phyloP scores from a whole-genome alignment of 2,113 vertebrate species.

The Lynx canadensis region DNA sequence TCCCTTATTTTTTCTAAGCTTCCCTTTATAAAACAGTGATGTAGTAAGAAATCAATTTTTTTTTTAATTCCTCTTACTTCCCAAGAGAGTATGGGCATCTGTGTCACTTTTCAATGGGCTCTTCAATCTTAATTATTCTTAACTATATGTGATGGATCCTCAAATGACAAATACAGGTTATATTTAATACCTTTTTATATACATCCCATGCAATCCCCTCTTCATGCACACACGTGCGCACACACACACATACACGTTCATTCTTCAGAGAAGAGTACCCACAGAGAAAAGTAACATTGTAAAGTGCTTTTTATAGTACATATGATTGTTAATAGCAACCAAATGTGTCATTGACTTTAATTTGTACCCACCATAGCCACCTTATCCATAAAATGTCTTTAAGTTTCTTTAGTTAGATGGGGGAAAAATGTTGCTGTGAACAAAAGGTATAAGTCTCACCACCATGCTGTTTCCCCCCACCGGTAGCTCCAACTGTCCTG shows the following conservation, averaged over 20 bases:
- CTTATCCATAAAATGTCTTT: neutral
- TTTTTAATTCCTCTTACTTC: slow-evolving; percentile 41
- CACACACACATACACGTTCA: neutral
- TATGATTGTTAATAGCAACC: neutral
- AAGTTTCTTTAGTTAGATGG: neutral
- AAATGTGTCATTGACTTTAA: neutral
- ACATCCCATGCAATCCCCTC: neutral
- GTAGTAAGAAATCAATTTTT: neutral
- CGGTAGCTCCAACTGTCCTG: neutral
- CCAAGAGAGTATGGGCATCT: slow-evolving; percentile 40
- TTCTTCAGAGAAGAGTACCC: neutral
- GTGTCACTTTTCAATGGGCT: slow-evolving; percentile 38
- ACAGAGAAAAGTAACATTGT: neutral
- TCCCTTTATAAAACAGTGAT: slow-evolving; percentile 18
- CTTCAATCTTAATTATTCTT: slow-evolving; percentile 53
- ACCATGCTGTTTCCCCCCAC: accelerated
- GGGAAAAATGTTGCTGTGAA: neutral
- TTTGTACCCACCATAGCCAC: neutral
- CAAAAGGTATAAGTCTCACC: neutral
- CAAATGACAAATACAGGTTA: neutral
- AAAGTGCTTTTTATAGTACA: neutral
- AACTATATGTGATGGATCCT: neutral
- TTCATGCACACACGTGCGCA: neutral
- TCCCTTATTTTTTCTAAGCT: neutral
- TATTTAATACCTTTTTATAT: slow-evolving; percentile 36